phyloP scores from a whole-genome alignment of 2,888 invertebrate genomes.

The Caenorhabditis macrosperma region DNA sequence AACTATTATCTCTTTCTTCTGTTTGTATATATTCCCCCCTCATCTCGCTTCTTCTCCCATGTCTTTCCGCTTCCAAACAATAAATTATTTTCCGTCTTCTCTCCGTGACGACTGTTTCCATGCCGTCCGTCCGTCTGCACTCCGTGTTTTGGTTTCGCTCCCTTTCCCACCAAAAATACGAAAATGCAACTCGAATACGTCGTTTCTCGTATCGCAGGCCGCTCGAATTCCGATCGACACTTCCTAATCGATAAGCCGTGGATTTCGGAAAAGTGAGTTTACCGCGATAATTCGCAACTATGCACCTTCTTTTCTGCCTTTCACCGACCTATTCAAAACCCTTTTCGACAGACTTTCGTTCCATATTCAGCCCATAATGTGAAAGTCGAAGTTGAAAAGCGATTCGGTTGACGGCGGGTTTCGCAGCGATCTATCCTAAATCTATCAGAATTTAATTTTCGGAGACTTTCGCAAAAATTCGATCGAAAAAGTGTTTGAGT shows the following conservation, averaged over 20 bases:
- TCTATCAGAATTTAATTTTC: too few relatives aligned
- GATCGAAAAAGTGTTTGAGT: too few relatives aligned
- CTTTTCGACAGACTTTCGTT: too few relatives aligned
- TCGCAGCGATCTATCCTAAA: too few relatives aligned
- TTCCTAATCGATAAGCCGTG: conserved; percentile 56
- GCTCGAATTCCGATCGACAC: conserved; percentile 13
- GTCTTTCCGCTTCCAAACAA: conserved; percentile 26
- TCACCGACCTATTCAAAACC: too few relatives aligned
- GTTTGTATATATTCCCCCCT: conserved; percentile 36
- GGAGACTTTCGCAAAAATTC: too few relatives aligned
- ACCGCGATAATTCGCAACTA: too few relatives aligned
- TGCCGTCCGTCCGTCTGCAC: conserved; percentile 17
- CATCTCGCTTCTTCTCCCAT: conserved; percentile 2
- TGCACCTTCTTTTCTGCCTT: too few relatives aligned
- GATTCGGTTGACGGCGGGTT: too few relatives aligned
- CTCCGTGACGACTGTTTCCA: conserved; percentile 46
- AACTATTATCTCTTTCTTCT: too few relatives aligned
- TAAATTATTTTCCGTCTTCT: conserved; percentile 38
- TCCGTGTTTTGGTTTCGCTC: conserved; percentile 9
- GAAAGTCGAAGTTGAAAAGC: too few relatives aligned
- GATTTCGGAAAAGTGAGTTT: conserved; percentile 65
- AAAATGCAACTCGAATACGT: conserved; percentile 49
- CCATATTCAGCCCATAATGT: too few relatives aligned
- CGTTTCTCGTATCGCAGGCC: conserved; percentile 40
- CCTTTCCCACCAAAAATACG: conserved; percentile 5